Evolutionary conservation across 2,888 invertebrate species (phyloP).

Genomic region (Tromatobia lineatoria): DNA sequence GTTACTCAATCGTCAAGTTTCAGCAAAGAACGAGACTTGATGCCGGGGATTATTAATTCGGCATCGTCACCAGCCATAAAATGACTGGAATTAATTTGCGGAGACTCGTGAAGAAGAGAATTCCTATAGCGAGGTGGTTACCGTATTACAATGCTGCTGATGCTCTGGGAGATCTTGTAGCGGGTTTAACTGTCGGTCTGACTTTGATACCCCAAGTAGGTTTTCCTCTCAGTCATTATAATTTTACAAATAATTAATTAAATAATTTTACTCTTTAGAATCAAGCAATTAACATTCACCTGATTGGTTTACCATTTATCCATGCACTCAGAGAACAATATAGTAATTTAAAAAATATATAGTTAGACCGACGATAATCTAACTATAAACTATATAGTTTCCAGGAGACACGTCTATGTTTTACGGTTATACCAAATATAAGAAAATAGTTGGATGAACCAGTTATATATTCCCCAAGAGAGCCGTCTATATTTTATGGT

Average conservation of each 20-base stretch:
- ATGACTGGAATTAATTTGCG: constrained; percentile 73
- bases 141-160: constrained; percentile 84
- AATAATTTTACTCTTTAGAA: neutral
- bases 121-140: constrained; percentile 85
- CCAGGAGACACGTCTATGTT: too few species aligned
- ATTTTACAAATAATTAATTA: constrained; percentile 34
- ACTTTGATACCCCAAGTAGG: constrained; percentile 85
- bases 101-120: constrained; percentile 70
- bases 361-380: too few species aligned
- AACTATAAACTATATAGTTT: too few species aligned
- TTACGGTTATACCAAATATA: too few species aligned
- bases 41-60: constrained; percentile 5
- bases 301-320: neutral
- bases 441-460: too few species aligned
- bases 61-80: constrained; percentile 18
- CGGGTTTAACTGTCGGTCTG: constrained; percentile 87
- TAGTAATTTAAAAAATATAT: too few species aligned
- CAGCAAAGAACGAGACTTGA: neutral
- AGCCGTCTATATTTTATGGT: too few species aligned
- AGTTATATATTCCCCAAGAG: too few species aligned
- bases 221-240: constrained; percentile 22
- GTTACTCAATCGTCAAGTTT: constrained; percentile 17
- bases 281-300: neutral
- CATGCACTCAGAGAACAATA: too few species aligned
- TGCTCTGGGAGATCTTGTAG: constrained; percentile 87